Evolutionary conservation across 2,797 vertebrate species (phyloP).

Genomic region (Botia almorhae): DNA sequence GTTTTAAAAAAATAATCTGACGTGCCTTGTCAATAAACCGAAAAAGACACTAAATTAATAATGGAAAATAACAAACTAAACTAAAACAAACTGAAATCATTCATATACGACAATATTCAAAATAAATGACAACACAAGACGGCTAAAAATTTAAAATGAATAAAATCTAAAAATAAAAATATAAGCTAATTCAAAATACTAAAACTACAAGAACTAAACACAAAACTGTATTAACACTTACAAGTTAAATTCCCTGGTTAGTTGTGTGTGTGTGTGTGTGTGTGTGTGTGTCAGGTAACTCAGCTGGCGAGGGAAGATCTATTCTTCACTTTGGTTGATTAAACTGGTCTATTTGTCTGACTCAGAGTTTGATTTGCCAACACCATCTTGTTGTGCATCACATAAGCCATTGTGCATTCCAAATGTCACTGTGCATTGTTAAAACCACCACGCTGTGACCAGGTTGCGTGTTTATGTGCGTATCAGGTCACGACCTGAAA

Average conservation of each 20-base stretch:
- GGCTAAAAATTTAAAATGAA: too few relatives aligned
- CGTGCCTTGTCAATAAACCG: too few relatives aligned
- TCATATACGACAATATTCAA: too few relatives aligned
- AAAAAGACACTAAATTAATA: too few relatives aligned
- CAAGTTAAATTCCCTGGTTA: slow-evolving; percentile 3
- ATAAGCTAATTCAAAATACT: too few relatives aligned
- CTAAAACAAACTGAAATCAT: too few relatives aligned
- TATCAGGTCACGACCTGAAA: slow-evolving; percentile 12
- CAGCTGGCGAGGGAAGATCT: slow-evolving; percentile 44
- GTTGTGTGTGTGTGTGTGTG: not conserved
- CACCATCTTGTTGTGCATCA: slow-evolving; percentile 12
- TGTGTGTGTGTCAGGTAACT: slow-evolving; percentile 21
- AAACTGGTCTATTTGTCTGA: slow-evolving; percentile 48
- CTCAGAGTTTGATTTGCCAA: slow-evolving; percentile 31
- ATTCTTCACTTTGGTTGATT: slow-evolving; percentile 48
- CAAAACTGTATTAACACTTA: not conserved
- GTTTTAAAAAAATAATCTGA: too few relatives aligned
- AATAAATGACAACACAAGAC: too few relatives aligned
- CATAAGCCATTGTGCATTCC: slow-evolving; percentile 4
- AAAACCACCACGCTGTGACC: slow-evolving; percentile 21
- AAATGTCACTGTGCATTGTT: not conserved
- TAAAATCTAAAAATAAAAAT: too few relatives aligned
- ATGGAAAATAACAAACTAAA: too few relatives aligned
- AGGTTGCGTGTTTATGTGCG: slow-evolving; percentile 14
- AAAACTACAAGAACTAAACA: too few relatives aligned